These are phyloP conservation scores for Spialia ferax DNA, from an alignment of 2,888 invertebrate genomes.

Conservation along the genomic window DNA sequence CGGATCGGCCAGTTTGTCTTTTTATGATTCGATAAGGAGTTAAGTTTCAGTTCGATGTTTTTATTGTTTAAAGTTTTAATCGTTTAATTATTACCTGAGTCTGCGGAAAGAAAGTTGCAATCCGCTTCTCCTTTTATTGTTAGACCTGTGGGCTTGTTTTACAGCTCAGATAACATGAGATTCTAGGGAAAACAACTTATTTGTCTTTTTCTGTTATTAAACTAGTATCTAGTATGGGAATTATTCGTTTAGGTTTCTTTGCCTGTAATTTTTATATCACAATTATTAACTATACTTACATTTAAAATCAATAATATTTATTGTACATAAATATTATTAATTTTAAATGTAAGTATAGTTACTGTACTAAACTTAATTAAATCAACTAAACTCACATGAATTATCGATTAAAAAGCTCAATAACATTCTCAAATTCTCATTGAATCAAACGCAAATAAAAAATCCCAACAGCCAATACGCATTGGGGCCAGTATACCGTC, in stretches of 20 bases:
- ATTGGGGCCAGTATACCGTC: conserved; percentile 62
- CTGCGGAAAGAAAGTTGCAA: conserved; percentile 34
- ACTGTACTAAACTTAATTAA: no score
- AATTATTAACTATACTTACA: no score
- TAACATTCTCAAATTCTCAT: background rate
- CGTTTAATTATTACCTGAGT: conserved; percentile 38
- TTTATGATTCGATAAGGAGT: conserved; percentile 39
- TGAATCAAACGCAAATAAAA: no score
- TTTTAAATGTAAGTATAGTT: no score
- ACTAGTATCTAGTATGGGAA: no score
- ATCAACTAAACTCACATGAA: no score
- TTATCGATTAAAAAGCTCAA: background rate
- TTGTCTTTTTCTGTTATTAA: background rate
- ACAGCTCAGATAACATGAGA: conserved; percentile 30
- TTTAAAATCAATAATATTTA: no score
- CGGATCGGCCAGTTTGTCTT: conserved; percentile 36
- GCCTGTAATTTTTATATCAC: background rate
- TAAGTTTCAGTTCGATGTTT: conserved; percentile 36
- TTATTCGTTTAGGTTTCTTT: no score
- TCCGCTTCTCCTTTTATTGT: conserved; percentile 31
- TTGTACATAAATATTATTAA: no score
- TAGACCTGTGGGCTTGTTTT: conserved; percentile 27
- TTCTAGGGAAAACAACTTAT: conserved; percentile 5
- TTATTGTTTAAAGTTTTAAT: conserved; percentile 41
- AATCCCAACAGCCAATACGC: conserved; percentile 54